Conservation (phyloP, 2,113 vertebrate species). For the Helogale parvula region DNA sequence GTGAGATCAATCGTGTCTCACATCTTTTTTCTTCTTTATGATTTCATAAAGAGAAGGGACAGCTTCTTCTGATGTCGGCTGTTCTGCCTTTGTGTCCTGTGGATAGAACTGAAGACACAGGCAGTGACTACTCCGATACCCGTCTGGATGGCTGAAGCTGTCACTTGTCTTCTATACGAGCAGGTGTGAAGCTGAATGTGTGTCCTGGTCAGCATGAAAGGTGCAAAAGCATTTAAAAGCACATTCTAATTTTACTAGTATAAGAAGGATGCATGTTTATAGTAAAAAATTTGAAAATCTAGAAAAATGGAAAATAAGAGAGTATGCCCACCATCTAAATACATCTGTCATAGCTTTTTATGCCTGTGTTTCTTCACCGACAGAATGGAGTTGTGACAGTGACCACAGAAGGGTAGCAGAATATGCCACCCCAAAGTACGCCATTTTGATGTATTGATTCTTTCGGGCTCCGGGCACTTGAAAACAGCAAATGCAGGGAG, state of each 20-base stretch:
- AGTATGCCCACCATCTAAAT: background rate
- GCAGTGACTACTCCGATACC: background rate
- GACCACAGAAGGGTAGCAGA: background rate
- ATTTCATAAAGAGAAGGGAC: constrained; percentile 1
- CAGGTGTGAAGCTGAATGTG: background rate
- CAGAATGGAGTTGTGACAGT: background rate
- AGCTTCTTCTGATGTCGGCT: constrained; percentile 11
- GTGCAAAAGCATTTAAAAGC: constrained; percentile 13
- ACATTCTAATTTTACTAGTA: background rate
- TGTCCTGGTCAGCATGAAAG: background rate
- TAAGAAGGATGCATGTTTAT: background rate
- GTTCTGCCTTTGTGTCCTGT: constrained; percentile 11
- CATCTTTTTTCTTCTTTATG: constrained; percentile 30
- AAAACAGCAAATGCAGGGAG: background rate
- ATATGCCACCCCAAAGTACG: background rate
- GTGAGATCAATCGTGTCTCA: constrained; percentile 44
- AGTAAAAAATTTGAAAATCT: background rate
- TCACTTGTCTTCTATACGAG: background rate
- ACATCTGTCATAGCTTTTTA: background rate
- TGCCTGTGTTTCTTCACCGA: background rate
- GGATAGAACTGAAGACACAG: constrained; percentile 13
- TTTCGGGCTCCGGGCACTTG: background rate
- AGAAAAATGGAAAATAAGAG: background rate
- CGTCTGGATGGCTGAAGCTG: background rate
- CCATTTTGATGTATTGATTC: background rate